These are phyloP conservation scores for Myrmophylax atrothorax DNA, from an alignment of 2,113 vertebrate species.

Conservation along the genomic window DNA sequence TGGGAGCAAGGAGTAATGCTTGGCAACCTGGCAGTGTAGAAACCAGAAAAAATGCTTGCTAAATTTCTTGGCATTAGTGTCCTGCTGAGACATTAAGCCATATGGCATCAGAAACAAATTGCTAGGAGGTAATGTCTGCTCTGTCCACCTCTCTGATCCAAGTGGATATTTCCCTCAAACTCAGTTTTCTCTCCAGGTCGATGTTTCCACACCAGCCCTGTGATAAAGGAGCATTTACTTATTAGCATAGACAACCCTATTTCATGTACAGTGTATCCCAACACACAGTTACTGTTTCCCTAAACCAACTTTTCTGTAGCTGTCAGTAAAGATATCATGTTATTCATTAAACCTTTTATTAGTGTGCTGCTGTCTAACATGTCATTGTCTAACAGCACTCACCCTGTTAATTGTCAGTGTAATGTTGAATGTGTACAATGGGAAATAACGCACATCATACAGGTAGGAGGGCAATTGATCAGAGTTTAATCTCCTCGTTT, in stretches of 20 bases:
- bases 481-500: constrained; percentile 14
- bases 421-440: background rate
- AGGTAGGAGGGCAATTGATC: constrained; percentile 19
- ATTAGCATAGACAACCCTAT: background rate
- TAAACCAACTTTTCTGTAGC: background rate
- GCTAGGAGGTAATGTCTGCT: background rate
- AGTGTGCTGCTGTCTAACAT: constrained; percentile 11
- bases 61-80: background rate
- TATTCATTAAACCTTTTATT: constrained; percentile 23
- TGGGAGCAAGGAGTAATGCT: background rate
- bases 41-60: background rate
- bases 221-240: background rate
- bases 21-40: background rate
- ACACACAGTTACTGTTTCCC: background rate
- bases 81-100: background rate
- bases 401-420: background rate
- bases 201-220: background rate
- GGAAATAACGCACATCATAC: background rate
- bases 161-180: background rate
- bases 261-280: background rate
- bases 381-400: constrained; percentile 16
- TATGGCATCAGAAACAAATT: background rate
- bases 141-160: background rate
- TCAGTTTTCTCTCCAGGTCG: background rate
- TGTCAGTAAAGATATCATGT: background rate